Evolutionary conservation across 2,113 vertebrate genomes (phyloP), one percentile per base, ranked within the genome.

Genomic region (Oxyruncus cristatus): DNA sequence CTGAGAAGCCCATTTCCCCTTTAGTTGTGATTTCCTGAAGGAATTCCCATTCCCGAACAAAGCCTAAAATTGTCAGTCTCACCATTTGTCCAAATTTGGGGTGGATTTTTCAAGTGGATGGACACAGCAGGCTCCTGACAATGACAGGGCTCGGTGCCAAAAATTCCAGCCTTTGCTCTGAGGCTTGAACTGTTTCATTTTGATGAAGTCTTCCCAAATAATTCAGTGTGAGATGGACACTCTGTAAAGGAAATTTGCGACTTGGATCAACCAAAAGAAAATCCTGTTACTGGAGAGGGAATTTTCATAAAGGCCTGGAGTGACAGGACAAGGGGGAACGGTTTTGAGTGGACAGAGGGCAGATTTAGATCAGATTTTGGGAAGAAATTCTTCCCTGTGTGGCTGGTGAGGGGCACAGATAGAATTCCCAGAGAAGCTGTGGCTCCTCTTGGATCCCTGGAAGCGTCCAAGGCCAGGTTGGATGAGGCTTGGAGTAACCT

Each of bases 21-120:
- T 74, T 6, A 32, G 27, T 1, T 67, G 12, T 1, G 4, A 9
- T 32, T 76, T 58, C 63, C 19, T 44, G 58, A 46, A 71, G 42
- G 63, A 70, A 30, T 35, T 91, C 8, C 32, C 3, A 0, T 74
- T 37, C 80, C 19, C 26, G 66, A 76, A 65, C 0, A 0, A 80
- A 71, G 68, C 24, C 47, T 35, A n/a, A 62, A 66, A n/a, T 46
- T 84, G 53, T 85, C 39, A 28, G 33, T 72, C 33, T 88, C 44
- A 32, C 10, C 41, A 49, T 89, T 85, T 95, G 56, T 49, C 93
- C 88, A 85, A 68, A 96, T 93, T 89, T 94, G 74, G 93, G 72
- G 56, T 72, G 66, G 62, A 85, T 85, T 94, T 75, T 94, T 76
- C 22, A 32, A 93, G 78, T 76, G 88, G 90, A 88, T 20, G n/a